Percentiles rank a stretch among this genome's conserved stretches.
phyloP scores from a whole-genome alignment of 2,888 invertebrate genomes.

The Hydropsyche betteni region DNA sequence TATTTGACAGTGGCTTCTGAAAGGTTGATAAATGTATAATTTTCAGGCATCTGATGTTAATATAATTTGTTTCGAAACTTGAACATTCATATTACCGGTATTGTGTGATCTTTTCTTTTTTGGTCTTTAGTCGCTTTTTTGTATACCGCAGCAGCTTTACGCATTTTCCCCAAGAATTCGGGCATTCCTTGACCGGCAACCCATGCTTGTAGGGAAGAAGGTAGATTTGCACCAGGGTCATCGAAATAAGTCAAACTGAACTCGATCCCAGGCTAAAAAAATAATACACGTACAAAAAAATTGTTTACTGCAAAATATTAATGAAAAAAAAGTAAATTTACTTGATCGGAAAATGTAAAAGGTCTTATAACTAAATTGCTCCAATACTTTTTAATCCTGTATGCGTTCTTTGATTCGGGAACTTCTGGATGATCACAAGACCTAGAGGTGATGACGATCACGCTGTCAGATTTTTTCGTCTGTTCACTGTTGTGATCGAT shows the following conservation, averaged over 20 bases:
- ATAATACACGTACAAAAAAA: constrained; percentile 37
- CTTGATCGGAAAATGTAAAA: constrained; percentile 66
- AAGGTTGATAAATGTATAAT: neutral
- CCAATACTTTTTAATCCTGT: constrained; percentile 83
- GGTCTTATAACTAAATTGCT: constrained; percentile 87
- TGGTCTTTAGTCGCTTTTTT: constrained; percentile 7
- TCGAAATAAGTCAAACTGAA: constrained; percentile 89
- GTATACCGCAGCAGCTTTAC: constrained; percentile 74
- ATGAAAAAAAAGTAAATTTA: constrained; percentile 49
- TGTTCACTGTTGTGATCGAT: neutral
- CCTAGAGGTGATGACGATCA: constrained; percentile 73
- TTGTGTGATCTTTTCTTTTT: neutral
- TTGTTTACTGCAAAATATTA: constrained; percentile 1
- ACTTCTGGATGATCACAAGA: constrained; percentile 75
- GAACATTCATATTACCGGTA: neutral
- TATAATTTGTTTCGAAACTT: neutral
- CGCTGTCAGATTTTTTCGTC: constrained; percentile 55
- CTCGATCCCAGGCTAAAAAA: constrained; percentile 73
- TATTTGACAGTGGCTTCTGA: constrained; percentile 1
- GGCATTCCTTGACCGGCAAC: constrained; percentile 80
- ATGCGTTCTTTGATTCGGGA: constrained; percentile 73
- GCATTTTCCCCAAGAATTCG: constrained; percentile 75
- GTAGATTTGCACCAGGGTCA: constrained; percentile 83
- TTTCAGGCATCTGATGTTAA: neutral
- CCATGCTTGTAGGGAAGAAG: constrained; percentile 78